These are phyloP conservation scores for Ostrea denselamellosa DNA, from an alignment of 1,140 invertebrate genomes.

Conservation along the genomic window DNA sequence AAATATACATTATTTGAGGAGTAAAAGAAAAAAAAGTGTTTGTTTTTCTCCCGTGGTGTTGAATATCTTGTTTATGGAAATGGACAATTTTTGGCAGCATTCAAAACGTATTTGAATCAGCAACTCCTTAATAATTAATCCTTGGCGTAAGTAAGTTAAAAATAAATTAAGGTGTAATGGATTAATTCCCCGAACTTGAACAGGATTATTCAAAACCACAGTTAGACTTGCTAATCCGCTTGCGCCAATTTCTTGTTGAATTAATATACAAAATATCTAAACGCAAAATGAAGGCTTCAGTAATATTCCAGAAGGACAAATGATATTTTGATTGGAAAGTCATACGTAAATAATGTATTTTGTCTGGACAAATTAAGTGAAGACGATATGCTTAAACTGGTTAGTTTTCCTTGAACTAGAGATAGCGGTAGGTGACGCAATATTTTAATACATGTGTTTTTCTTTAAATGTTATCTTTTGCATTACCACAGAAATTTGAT, in stretches of 20 bases:
- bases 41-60: neutral
- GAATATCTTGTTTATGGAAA: slow-evolving; percentile 14
- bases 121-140: neutral
- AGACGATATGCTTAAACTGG: neutral
- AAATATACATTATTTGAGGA: neutral
- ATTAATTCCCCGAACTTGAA: slow-evolving; percentile 10
- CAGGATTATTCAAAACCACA: slow-evolving; percentile 17
- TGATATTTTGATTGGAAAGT: neutral
- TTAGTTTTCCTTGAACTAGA: neutral
- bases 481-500: slow-evolving; percentile 8
- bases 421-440: slow-evolving; percentile 10
- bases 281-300: neutral
- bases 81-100: neutral
- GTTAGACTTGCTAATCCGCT: slow-evolving; percentile 14
- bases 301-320: neutral
- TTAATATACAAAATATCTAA: neutral
- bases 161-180: slow-evolving; percentile 23
- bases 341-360: neutral
- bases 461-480: neutral
- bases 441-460: neutral
- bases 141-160: slow-evolving; percentile 11
- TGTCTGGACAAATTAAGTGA: neutral
- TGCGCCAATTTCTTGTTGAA: neutral
- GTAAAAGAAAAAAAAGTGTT: neutral
- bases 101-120: neutral